Evolutionary conservation across 2,888 invertebrate genomes (phyloP), one percentile per base, ranked within the genome.

Genomic region (Megamerina dolium): DNA sequence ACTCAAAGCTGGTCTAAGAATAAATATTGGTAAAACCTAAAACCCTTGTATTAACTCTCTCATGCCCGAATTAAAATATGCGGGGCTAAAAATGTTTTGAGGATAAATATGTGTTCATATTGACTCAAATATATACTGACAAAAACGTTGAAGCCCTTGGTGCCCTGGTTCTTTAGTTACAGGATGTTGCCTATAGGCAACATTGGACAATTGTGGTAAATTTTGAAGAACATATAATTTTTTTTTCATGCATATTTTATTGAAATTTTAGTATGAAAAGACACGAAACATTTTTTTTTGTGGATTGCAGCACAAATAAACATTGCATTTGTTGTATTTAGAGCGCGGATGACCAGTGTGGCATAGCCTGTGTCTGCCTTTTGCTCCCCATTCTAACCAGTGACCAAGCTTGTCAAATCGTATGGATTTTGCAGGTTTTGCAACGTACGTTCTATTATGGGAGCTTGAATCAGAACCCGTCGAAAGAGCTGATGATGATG

Each of bases 281-380:
- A n/a, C n/a, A n/a, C n/a, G n/a, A n/a, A n/a, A n/a, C 10, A 23
- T 23, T 23, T 34, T 34, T 34, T 34, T 34, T 34, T 34, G 16
- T 16, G 34, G 34, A n/a, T 34, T 34, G 16, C 17, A 34, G 34
- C 34, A 34, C 16, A 34, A 34, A 34, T 34, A 34, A 34, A 34
- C 18, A 17, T 34, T 16, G 18, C 34, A 34, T 18, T 34, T 34
- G 18, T 8, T 17, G 19, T 17, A 34, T n/a, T 34, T 34, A 17
- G 34, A 34, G 16, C 14, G 16, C 14, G 16, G 34, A 18, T 17
- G 16, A 34, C 34, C 34, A 34, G 34, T 34, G n/a, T 34, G 34
- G n/a, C 34, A 34, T 34, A 34, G 18, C 34, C 34, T 16, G 14
- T n/a, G n/a, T 31, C 31, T 31, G 13, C 31, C n/a, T 31, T 31